Conservation (phyloP, 2,888 invertebrate genomes). For the Caenorhabditis sp. region DNA sequence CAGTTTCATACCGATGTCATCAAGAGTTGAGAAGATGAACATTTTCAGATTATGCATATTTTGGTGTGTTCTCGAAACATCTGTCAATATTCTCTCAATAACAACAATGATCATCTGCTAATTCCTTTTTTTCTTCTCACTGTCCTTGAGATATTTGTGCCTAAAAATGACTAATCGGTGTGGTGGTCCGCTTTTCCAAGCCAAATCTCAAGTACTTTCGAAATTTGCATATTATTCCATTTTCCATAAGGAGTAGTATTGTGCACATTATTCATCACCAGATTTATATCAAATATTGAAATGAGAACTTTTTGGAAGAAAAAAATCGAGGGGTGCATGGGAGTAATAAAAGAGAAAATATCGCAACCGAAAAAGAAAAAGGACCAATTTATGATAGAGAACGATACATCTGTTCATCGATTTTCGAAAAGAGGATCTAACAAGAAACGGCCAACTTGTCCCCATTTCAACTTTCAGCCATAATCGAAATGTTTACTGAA, state of each 20-base stretch:
- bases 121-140: neutral
- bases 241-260: constrained; percentile 1
- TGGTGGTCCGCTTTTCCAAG: neutral
- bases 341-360: too few relatives aligned
- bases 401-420: too few relatives aligned
- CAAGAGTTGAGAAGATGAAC: too few relatives aligned
- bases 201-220: constrained; percentile 5
- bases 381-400: too few relatives aligned
- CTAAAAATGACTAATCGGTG: neutral
- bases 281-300: neutral
- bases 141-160: neutral
- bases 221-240: constrained; percentile 4
- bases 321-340: too few relatives aligned
- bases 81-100: neutral
- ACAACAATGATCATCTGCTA: neutral
- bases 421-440: too few relatives aligned
- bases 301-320: neutral
- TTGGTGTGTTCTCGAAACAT: neutral
- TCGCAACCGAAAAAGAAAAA: too few relatives aligned
- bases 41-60: too few relatives aligned
- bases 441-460: too few relatives aligned
- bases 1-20: too few relatives aligned
- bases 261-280: constrained; percentile 1
- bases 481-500: too few relatives aligned
- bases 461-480: too few relatives aligned